Evolutionary conservation across 2,888 invertebrate genomes (phyloP).

Genomic region (Carcina quercana): DNA sequence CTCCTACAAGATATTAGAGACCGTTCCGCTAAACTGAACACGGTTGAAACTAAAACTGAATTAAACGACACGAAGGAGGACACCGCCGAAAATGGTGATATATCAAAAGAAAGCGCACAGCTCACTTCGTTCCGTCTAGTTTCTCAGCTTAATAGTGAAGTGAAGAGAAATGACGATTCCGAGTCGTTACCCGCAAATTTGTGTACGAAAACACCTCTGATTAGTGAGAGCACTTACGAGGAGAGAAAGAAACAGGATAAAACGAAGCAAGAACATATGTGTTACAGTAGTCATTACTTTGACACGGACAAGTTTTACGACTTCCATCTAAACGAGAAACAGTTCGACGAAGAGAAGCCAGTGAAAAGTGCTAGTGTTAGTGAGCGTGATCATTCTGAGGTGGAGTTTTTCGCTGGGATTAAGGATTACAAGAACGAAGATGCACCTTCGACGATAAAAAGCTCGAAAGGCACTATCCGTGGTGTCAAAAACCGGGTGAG

Average conservation of each 20-base stretch:
- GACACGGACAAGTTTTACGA: slow-evolving; percentile 87
- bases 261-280: slow-evolving; percentile 55
- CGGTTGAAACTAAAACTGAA: slow-evolving; percentile 61
- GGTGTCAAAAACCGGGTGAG: slow-evolving; percentile 96
- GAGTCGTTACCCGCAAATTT: slow-evolving; percentile 39
- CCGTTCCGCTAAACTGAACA: slow-evolving; percentile 71
- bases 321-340: slow-evolving; percentile 87
- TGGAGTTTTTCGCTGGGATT: slow-evolving; percentile 86
- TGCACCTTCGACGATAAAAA: slow-evolving; percentile 86
- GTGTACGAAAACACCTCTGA: slow-evolving; percentile 59
- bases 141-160: slow-evolving; percentile 62
- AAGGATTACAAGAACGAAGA: slow-evolving; percentile 80
- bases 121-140: slow-evolving; percentile 70
- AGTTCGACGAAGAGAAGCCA: slow-evolving; percentile 56
- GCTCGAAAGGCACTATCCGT: slow-evolving; percentile 93
- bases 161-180: slow-evolving; percentile 38
- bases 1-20: slow-evolving; percentile 81
- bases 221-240: slow-evolving; percentile 80
- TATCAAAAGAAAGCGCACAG: slow-evolving; percentile 64
- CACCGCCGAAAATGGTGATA: slow-evolving; percentile 57
- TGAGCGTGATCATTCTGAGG: slow-evolving; percentile 60
- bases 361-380: slow-evolving; percentile 64
- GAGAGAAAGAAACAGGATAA: slow-evolving; percentile 74
- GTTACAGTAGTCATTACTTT: slow-evolving; percentile 74
- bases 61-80: slow-evolving; percentile 35